Base-by-base conservation (phyloP, 2,113 vertebrate species). In the Empidonax alnorum region DNA sequence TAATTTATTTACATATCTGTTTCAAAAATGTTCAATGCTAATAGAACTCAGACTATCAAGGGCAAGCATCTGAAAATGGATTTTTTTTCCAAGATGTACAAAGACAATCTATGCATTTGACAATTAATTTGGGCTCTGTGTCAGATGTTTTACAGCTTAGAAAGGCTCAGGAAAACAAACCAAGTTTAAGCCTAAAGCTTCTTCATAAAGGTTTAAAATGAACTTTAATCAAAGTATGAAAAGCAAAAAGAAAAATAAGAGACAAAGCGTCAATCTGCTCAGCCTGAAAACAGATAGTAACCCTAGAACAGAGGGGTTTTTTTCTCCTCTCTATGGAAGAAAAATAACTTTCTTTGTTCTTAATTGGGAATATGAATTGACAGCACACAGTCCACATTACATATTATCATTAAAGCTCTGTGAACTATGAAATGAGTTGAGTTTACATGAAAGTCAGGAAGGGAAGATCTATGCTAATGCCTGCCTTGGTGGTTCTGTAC, bases 21-120 rank as follows among this genome's bases (percentile, higher is more conserved):
- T 92, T 94, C 44, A 59, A 90, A 95, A 89, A 85, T 80, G 4
- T 83, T 73, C 13, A 67, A 6, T 95, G 69, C 16, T 94, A 87
- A 86, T 50, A 79, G 71, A 93, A 84, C 12, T 76, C 84, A 1
- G 14, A n/a, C 23, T 92, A 87, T 50, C 63, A 90, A 87, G 71
- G 53, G 50, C 67, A 96, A 76, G 77, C 33, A 87, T 94, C 61
- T 69, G 63, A 89, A 90, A 97, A 89, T 44, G 10, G 6, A 63
- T 77, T 84, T 94, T 84, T 75, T 65, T 87, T 87, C 73, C 52
- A 84, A 74, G 62, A 42, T 71, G 28, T 15, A 80, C 10, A 76
- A 77, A 80, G 25, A 35, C 67, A 76, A 67, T 65, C 55, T 72
- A 56, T 46, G 47, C 8, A 67, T 71, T 92, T 95, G 47, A 58